phyloP scores from a whole-genome alignment of 2,797 vertebrate species.

The Rhinogobio ventralis region DNA sequence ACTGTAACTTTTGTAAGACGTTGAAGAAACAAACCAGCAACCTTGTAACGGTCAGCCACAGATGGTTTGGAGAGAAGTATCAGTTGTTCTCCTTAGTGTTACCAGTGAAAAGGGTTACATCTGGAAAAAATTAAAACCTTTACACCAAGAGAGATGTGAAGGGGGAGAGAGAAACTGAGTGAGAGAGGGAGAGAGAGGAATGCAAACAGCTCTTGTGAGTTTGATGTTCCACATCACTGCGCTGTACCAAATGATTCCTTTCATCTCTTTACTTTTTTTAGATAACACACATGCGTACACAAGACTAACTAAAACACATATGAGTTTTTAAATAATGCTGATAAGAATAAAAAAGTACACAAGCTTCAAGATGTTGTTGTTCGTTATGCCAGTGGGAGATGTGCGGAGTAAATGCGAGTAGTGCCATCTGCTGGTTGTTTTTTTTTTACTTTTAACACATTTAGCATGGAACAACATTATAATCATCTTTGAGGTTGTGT shows the following conservation, averaged over 20 bases:
- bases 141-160: constrained; percentile 4
- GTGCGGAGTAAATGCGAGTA: background rate
- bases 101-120: constrained; percentile 48
- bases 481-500: background rate
- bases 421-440: constrained; percentile 41
- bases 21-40: constrained; percentile 10
- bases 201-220: constrained; percentile 16
- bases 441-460: background rate
- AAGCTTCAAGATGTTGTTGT: constrained; percentile 38
- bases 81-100: background rate
- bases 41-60: constrained; percentile 23
- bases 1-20: background rate
- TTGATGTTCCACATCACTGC: constrained; percentile 45
- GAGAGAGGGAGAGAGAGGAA: background rate
- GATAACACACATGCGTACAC: constrained; percentile 20
- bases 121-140: constrained; percentile 58
- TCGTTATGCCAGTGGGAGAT: background rate
- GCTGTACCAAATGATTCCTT: constrained; percentile 26
- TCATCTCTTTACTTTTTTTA: constrained; percentile 39
- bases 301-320: constrained; percentile 8
- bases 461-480: background rate
- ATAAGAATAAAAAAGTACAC: constrained; percentile 20
- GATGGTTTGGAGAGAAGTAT: background rate
- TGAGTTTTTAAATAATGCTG: constrained; percentile 2
- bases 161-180: background rate